Percentiles rank a stretch among this genome's conserved stretches.
phyloP scores from a whole-genome alignment of 2,113 vertebrate genomes.

The Merops nubicus region DNA sequence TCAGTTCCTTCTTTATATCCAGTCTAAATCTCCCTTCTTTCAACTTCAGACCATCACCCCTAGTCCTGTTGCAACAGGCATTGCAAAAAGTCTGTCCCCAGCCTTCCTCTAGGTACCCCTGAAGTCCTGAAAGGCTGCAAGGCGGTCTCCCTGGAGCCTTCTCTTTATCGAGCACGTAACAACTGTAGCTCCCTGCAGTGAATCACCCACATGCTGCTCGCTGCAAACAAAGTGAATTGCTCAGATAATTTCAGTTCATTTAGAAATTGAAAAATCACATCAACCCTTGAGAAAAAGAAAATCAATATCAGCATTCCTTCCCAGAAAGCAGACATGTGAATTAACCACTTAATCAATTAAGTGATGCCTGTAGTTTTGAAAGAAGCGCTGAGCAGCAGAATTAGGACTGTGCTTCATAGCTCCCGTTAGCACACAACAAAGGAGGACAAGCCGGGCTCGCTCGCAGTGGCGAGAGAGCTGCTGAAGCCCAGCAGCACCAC shows the following conservation, averaged over 20 bases:
- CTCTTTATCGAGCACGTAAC: rapidly evolving
- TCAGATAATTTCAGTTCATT: neutral
- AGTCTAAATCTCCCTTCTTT: no score
- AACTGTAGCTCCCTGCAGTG: rapidly evolving
- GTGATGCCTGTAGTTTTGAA: rapidly evolving
- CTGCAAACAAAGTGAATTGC: neutral
- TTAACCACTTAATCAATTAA: neutral
- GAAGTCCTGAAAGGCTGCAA: no score
- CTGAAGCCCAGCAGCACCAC: neutral
- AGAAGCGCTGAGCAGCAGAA: neutral
- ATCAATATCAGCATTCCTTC: neutral
- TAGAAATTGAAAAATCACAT: neutral
- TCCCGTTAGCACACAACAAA: neutral
- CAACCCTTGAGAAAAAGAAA: neutral
- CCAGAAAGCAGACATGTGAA: rapidly evolving
- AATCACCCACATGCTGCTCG: rapidly evolving
- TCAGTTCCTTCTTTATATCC: no score
- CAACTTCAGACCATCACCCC: no score
- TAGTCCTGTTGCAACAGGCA: no score
- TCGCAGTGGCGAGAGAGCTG: neutral
- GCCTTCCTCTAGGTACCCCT: no score
- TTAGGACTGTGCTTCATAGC: neutral
- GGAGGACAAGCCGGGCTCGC: neutral
- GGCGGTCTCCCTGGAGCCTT: no score
- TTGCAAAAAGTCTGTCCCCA: no score